Conservation (phyloP, 1,140 invertebrate species). For the Andrena cerasifolii region DNA sequence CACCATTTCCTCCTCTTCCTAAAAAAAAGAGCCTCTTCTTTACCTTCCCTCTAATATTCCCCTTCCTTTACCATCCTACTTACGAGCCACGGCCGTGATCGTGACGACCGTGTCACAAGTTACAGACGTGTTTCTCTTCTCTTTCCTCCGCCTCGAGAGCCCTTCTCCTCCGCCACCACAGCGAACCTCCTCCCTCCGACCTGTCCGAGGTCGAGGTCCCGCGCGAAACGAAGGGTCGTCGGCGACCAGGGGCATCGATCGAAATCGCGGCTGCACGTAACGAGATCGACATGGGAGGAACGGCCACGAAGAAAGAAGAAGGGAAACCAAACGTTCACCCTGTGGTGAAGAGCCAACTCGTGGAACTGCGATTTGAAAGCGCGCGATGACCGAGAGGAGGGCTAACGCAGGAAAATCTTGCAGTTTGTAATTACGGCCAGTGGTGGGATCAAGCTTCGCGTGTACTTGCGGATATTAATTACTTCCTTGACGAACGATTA, state of each 20-base stretch:
- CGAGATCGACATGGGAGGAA: constrained; percentile 1
- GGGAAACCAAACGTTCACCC: background rate
- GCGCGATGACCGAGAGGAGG: constrained; percentile 26
- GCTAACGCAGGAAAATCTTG: background rate
- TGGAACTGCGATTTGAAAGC: background rate
- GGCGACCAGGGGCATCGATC: constrained; percentile 17
- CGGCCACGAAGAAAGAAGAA: constrained; percentile 24
- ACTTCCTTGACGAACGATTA: too few species aligned
- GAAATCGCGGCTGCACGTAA: background rate
- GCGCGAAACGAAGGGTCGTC: constrained; percentile 18
- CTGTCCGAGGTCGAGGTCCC: constrained; percentile 18
- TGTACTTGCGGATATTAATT: background rate
- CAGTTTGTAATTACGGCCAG: background rate
- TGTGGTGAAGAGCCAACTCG: background rate
- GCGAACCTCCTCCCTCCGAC: background rate
- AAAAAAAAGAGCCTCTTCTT: background rate
- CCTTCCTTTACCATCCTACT: background rate
- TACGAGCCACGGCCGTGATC: too few species aligned
- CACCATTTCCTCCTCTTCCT: background rate
- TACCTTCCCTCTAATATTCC: constrained; percentile 13
- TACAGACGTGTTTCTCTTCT: too few species aligned
- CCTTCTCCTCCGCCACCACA: constrained; percentile 9
- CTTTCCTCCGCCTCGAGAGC: background rate
- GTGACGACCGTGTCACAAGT: too few species aligned
- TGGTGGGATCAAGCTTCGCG: constrained; percentile 3